Conservation (phyloP, 2,113 vertebrate genomes). For the Falco punctatus region DNA sequence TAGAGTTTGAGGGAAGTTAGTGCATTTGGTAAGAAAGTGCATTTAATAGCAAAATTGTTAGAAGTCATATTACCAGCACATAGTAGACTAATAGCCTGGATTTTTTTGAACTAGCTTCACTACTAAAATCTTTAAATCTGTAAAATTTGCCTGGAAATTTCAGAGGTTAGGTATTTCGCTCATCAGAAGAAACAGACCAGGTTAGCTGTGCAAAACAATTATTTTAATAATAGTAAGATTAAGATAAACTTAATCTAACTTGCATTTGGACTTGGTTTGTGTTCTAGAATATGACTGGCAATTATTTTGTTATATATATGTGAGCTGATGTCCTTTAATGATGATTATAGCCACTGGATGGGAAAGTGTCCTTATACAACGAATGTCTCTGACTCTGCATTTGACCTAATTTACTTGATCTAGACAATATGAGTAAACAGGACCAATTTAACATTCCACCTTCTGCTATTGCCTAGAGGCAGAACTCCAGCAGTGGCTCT, state of each 20-base stretch:
- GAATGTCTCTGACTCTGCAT: background rate
- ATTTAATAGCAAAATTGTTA: background rate
- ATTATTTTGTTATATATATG: background rate
- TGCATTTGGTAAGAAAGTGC: background rate
- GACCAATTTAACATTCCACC: background rate
- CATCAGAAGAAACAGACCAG: background rate
- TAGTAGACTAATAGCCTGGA: background rate
- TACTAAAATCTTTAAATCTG: background rate
- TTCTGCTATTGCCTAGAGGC: background rate
- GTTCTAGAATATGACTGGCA: background rate
- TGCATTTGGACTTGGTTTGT: background rate
- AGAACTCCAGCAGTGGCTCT: background rate
- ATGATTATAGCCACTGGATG: background rate
- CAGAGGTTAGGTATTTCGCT: background rate
- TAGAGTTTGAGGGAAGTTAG: background rate
- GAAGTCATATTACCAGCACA: background rate
- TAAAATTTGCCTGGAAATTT: background rate
- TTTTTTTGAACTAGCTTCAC: background rate
- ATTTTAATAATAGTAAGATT: background rate
- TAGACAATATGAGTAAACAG: background rate
- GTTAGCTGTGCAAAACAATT: background rate
- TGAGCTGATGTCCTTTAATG: background rate
- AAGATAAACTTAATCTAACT: background rate
- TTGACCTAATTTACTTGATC: background rate
- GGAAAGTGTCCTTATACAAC: background rate